phyloP scores from a whole-genome alignment of 92 coral and sea anemone genomes.

The Porites lobata region DNA sequence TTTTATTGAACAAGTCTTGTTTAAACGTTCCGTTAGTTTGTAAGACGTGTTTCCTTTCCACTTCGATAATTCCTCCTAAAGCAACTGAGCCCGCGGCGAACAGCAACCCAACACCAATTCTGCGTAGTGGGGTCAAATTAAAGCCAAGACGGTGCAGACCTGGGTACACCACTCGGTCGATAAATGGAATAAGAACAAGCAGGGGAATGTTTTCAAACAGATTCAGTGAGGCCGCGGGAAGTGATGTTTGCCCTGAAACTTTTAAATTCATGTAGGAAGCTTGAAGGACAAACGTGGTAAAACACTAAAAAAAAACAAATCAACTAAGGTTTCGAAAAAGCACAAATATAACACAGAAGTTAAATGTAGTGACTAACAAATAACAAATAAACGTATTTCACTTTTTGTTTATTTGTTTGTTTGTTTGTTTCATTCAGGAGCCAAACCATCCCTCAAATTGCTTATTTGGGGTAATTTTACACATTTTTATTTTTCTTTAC shows the following conservation, averaged over 20 bases:
- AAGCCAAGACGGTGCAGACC: slow-evolving; percentile 56
- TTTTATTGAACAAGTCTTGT: slow-evolving; percentile 52
- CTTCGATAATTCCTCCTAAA: slow-evolving; percentile 74
- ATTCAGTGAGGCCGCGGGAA: slow-evolving; percentile 55
- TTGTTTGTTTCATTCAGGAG: no score
- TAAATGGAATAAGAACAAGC: slow-evolving; percentile 63
- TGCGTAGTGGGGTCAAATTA: slow-evolving; percentile 69
- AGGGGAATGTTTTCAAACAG: slow-evolving; percentile 42
- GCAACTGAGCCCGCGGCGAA: slow-evolving; percentile 59
- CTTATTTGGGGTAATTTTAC: no score
- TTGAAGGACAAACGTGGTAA: slow-evolving; percentile 48
- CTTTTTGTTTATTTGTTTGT: no score
- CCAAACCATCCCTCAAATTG: no score
- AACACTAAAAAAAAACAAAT: slow-evolving; percentile 4
- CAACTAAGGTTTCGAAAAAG: no score
- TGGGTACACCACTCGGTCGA: slow-evolving; percentile 81
- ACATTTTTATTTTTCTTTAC: no score
- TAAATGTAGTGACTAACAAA: no score
- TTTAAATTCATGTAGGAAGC: slow-evolving; percentile 66
- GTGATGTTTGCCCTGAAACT: slow-evolving; percentile 1
- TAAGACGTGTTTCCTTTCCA: slow-evolving; percentile 57
- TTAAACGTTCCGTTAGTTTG: not conserved
- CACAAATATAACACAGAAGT: no score
- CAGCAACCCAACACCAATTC: slow-evolving; percentile 81
- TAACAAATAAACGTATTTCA: no score